These are phyloP conservation scores for Cricetomys ansorgei DNA, from an alignment of 2,113 vertebrate genomes.

Conservation along the genomic window DNA sequence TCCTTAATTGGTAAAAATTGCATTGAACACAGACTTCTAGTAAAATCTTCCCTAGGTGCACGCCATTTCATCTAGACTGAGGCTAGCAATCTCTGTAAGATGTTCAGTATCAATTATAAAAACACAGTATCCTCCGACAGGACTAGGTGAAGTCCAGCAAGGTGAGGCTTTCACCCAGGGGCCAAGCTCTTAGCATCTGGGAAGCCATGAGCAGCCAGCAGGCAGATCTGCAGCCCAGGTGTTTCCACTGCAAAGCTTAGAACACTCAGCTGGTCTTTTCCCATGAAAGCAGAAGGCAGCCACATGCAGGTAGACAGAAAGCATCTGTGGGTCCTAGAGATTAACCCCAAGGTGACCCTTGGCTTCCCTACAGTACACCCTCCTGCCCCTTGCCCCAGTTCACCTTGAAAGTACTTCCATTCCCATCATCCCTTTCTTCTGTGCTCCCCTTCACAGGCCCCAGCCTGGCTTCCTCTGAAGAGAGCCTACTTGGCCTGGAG, in stretches of 20 bases:
- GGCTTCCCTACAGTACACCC: not conserved
- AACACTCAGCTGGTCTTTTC: not conserved
- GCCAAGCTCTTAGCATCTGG: not conserved
- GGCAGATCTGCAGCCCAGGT: not conserved
- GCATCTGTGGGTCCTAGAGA: not conserved
- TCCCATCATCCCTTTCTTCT: not conserved
- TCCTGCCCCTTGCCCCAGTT: not conserved
- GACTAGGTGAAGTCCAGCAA: not conserved
- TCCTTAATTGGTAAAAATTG: not conserved
- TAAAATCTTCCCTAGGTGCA: not conserved
- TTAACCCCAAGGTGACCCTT: not conserved
- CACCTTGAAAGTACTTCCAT: not conserved
- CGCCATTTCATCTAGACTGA: not conserved
- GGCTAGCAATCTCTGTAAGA: not conserved
- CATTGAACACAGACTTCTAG: not conserved
- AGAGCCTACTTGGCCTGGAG: not conserved
- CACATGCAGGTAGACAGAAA: not conserved
- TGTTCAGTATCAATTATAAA: not conserved
- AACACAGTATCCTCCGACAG: too few species aligned
- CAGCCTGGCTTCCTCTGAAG: too few species aligned
- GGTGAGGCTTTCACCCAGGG: not conserved
- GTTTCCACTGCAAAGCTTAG: not conserved
- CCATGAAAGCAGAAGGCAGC: conserved; percentile 8
- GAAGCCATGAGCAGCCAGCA: not conserved
- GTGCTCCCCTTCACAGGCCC: too few species aligned